phyloP scores from a whole-genome alignment of 2,113 vertebrate species.

The Oxyruncus cristatus region DNA sequence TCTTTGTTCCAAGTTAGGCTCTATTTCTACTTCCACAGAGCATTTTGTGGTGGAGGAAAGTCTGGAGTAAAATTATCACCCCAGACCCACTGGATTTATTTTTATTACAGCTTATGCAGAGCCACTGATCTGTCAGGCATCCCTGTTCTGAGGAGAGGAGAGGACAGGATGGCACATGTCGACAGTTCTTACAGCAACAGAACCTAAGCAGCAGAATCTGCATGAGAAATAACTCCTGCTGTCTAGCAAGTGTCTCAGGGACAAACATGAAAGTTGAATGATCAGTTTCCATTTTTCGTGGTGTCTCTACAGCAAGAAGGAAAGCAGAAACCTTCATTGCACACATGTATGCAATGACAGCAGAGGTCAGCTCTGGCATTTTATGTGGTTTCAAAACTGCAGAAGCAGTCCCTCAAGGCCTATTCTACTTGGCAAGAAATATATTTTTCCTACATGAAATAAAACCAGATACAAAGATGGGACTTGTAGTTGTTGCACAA shows the following conservation, averaged over 20 bases:
- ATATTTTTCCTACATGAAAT: not conserved
- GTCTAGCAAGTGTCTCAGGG: not conserved
- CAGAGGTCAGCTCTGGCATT: not conserved
- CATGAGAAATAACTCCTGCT: not conserved
- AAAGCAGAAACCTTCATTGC: not conserved
- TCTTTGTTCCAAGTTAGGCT: not conserved
- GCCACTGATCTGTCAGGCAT: not conserved
- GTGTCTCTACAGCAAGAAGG: not conserved
- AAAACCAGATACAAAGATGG: not conserved
- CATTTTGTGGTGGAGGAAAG: not conserved
- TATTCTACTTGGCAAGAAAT: not conserved
- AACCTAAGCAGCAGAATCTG: not conserved
- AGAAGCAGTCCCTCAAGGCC: not conserved
- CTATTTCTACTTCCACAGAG: not conserved
- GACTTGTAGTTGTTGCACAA: not conserved
- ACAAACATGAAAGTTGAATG: not conserved
- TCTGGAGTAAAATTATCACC: not conserved
- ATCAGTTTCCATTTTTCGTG: not conserved
- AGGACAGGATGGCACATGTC: not conserved
- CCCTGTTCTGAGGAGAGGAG: not conserved
- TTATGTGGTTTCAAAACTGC: not conserved
- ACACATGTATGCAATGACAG: not conserved
- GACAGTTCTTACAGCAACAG: not conserved
- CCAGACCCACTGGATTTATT: not conserved
- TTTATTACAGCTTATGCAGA: not conserved